A percentile compares a stretch with the other conserved stretches of the same genome.
phyloP scores from a whole-genome alignment of 1,140 invertebrate genomes.

The Zaprionus lachaisei region DNA sequence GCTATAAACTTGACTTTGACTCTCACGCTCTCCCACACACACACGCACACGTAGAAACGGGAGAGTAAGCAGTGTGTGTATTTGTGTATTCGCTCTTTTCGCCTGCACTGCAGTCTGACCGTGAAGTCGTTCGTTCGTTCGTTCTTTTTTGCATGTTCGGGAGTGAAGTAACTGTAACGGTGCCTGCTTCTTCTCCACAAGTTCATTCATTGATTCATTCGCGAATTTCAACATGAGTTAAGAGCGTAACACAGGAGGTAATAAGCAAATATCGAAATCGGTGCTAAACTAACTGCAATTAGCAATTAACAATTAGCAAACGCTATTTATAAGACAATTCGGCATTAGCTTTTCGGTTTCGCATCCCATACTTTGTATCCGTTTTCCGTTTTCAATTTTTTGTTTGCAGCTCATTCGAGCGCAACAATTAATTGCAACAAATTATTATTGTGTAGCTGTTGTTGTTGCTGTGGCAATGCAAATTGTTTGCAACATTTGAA shows the following conservation, averaged over 20 bases:
- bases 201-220: slow-evolving; percentile 80
- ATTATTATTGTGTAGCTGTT: slow-evolving; percentile 38
- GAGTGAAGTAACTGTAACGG: slow-evolving; percentile 36
- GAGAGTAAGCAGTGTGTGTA: slow-evolving; percentile 11
- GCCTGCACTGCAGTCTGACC: slow-evolving; percentile 39
- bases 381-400: slow-evolving; percentile 69
- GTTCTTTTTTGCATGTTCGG: slow-evolving; percentile 51
- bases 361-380: slow-evolving; percentile 34
- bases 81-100: slow-evolving; percentile 15
- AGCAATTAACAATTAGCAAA: slow-evolving; percentile 59
- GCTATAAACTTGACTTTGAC: slow-evolving; percentile 54
- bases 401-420: slow-evolving; percentile 66
- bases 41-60: slow-evolving; percentile 13
- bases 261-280: slow-evolving; percentile 64
- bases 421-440: slow-evolving; percentile 71
- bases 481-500: slow-evolving; percentile 40
- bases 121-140: slow-evolving; percentile 33
- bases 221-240: slow-evolving; percentile 42
- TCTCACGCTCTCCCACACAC: slow-evolving; percentile 44
- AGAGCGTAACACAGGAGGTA: slow-evolving; percentile 51
- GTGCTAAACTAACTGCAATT: slow-evolving; percentile 71
- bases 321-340: slow-evolving; percentile 27
- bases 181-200: slow-evolving; percentile 48
- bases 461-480: slow-evolving; percentile 41
- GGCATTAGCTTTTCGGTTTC: slow-evolving; percentile 37